A percentile compares a stretch with the other conserved stretches of the same genome.
Conservation (phyloP, 2,888 invertebrate species). For the Drosophila helvetica region DNA sequence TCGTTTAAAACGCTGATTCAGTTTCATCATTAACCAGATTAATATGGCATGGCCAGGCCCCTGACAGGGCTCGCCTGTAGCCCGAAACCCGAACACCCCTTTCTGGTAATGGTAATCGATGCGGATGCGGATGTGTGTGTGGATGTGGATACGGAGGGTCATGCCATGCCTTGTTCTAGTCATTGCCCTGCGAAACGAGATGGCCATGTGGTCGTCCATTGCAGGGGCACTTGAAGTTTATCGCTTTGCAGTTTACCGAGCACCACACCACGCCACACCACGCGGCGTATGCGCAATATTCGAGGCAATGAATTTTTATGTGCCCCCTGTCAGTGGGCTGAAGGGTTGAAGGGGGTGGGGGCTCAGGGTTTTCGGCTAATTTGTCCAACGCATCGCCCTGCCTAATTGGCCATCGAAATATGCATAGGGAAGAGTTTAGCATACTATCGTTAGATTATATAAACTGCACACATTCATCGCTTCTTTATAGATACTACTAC, state of each 20-base stretch:
- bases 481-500: too few relatives aligned
- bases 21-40: conserved; percentile 84
- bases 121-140: conserved; percentile 26
- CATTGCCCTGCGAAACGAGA: conserved; percentile 51
- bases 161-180: conserved; percentile 59
- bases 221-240: conserved; percentile 78
- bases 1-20: conserved; percentile 84
- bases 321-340: conserved; percentile 7
- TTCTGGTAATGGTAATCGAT: conserved; percentile 64
- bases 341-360: conserved; percentile 6
- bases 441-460: background rate
- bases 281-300: conserved; percentile 73
- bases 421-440: background rate
- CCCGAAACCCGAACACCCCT: conserved; percentile 25
- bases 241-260: conserved; percentile 64
- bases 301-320: conserved; percentile 75
- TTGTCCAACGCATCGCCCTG: conserved; percentile 49
- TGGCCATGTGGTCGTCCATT: conserved; percentile 71
- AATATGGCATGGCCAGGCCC: conserved; percentile 82
- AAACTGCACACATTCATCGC: background rate
- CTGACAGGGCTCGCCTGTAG: conserved; percentile 68
- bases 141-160: conserved; percentile 31
- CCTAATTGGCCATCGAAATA: conserved; percentile 56
- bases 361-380: conserved; percentile 54
- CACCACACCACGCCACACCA: conserved; percentile 59